Evolutionary conservation across 1,140 invertebrate genomes (phyloP).

Genomic region (Caenorhabditis remanei): DNA sequence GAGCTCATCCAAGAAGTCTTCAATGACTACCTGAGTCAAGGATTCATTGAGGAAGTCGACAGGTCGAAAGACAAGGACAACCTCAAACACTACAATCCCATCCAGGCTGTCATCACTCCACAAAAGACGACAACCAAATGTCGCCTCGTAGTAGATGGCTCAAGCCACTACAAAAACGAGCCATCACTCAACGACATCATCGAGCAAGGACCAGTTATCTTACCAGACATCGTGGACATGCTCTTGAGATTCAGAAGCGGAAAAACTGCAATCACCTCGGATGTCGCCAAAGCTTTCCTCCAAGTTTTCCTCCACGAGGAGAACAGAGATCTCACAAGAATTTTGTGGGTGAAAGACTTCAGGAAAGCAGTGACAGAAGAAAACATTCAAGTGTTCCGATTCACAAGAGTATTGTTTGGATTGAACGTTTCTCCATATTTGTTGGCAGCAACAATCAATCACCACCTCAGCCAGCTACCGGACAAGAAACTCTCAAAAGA

Average conservation of each 20-base stretch:
- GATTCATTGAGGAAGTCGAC: slow-evolving; percentile 60
- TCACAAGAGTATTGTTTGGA: slow-evolving; percentile 63
- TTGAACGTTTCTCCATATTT: slow-evolving; percentile 59
- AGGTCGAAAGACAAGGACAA: not conserved
- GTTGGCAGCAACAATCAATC: slow-evolving; percentile 58
- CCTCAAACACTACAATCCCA: slow-evolving; percentile 76
- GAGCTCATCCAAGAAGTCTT: slow-evolving; percentile 57
- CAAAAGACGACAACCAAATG: slow-evolving; percentile 70
- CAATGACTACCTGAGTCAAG: slow-evolving; percentile 46
- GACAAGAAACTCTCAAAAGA: slow-evolving; percentile 35
- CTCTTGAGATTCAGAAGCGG: slow-evolving; percentile 59
- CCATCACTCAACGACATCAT: slow-evolving; percentile 77
- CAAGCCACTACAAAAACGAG: slow-evolving; percentile 68
- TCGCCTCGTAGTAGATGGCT: slow-evolving; percentile 78
- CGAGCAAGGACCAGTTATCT: slow-evolving; percentile 51
- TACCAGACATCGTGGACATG: slow-evolving; percentile 62
- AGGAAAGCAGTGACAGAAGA: slow-evolving; percentile 45
- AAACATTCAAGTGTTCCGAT: slow-evolving; percentile 56
- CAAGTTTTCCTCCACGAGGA: slow-evolving; percentile 63
- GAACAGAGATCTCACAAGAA: slow-evolving; percentile 64
- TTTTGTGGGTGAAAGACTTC: slow-evolving; percentile 66
- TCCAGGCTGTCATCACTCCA: slow-evolving; percentile 78
- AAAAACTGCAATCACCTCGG: slow-evolving; percentile 42
- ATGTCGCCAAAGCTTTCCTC: slow-evolving; percentile 67
- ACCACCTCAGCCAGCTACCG: slow-evolving; percentile 43